A percentile compares a stretch with the other conserved stretches of the same genome.
phyloP scores from a whole-genome alignment of 2,113 vertebrate genomes.

The Theropithecus gelada region DNA sequence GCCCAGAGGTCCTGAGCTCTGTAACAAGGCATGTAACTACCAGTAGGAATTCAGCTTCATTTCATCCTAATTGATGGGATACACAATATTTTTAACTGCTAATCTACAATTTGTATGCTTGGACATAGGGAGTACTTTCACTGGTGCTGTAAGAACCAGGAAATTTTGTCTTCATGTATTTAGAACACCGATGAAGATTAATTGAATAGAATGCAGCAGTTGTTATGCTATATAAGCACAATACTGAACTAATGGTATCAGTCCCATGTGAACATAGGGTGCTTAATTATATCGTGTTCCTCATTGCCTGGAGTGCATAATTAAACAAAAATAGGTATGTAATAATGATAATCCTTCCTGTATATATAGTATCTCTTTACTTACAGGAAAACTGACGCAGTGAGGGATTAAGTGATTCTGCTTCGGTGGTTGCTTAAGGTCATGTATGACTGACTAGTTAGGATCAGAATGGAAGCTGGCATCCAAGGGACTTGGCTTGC shows the following conservation, averaged over 20 bases:
- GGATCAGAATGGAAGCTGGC: neutral
- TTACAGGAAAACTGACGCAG: neutral
- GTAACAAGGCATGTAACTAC: neutral
- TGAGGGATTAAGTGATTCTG: neutral
- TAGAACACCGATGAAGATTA: neutral
- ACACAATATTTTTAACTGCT: neutral
- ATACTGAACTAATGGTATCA: neutral
- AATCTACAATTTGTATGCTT: neutral
- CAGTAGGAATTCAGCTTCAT: neutral
- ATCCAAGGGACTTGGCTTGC: neutral
- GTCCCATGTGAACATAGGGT: neutral
- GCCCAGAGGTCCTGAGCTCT: neutral
- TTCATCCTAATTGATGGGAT: neutral
- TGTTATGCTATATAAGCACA: neutral
- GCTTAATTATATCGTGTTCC: neutral
- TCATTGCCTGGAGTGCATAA: neutral
- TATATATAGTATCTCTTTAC: neutral
- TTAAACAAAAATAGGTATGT: neutral
- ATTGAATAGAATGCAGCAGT: neutral
- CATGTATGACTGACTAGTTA: neutral
- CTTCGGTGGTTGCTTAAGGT: neutral
- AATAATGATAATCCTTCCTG: neutral
- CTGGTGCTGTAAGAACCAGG: neutral
- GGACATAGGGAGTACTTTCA: neutral
- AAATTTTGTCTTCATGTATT: conserved; percentile 16